Conservation (phyloP, 2,113 vertebrate species). For the Malurus melanocephalus region DNA sequence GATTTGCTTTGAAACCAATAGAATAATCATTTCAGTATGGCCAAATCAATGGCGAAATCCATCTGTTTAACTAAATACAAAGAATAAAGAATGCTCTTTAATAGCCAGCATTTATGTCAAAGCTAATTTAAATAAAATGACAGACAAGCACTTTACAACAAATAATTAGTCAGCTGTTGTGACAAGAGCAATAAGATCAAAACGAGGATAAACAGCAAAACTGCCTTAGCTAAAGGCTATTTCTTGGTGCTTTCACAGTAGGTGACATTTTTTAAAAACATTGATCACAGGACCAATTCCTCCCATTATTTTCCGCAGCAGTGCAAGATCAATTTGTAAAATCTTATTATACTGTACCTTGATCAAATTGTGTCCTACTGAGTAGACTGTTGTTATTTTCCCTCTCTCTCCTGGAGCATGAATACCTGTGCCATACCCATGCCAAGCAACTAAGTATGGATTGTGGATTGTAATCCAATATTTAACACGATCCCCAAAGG, state of each 20-base stretch:
- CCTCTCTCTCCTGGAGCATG: slow-evolving; percentile 88
- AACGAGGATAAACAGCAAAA: background rate
- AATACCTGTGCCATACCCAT: slow-evolving; percentile 86
- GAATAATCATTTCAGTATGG: background rate
- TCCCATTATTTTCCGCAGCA: background rate
- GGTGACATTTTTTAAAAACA: background rate
- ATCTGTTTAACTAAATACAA: background rate
- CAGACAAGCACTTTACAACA: background rate
- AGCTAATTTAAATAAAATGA: background rate
- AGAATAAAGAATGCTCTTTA: background rate
- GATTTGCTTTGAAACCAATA: background rate
- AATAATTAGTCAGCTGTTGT: background rate
- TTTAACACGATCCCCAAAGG: slow-evolving; percentile 86
- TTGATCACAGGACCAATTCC: background rate
- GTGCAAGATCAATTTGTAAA: background rate
- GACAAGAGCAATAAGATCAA: background rate
- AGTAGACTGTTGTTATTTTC: slow-evolving; percentile 72
- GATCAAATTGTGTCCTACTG: slow-evolving; percentile 92
- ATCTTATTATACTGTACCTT: slow-evolving; percentile 77
- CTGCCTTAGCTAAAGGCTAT: background rate
- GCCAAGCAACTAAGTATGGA: slow-evolving; percentile 87
- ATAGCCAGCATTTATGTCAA: background rate
- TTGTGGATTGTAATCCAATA: slow-evolving; percentile 97
- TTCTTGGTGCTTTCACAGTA: background rate
- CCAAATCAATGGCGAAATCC: background rate